Evolutionary conservation across 2,797 vertebrate genomes (phyloP).

Genomic region (Chaetophractus vellerosus): DNA sequence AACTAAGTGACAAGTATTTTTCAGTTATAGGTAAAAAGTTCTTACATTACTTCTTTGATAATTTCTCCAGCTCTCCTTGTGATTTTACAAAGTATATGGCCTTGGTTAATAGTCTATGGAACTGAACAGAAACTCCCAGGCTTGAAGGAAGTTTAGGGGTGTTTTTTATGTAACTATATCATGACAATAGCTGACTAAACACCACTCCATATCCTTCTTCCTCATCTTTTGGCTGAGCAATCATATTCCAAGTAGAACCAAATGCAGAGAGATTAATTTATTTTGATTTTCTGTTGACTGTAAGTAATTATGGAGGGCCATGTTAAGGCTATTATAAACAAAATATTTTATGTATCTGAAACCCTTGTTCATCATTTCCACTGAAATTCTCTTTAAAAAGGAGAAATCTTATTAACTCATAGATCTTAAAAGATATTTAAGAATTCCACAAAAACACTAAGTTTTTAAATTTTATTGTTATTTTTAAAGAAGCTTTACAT

Average conservation of each 20-base stretch:
- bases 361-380: not conserved
- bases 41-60: not conserved
- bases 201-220: not conserved
- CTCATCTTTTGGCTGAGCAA: not conserved
- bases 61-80: not conserved
- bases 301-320: not conserved
- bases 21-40: not conserved
- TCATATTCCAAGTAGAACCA: not conserved
- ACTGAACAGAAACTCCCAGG: not conserved
- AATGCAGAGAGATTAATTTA: not conserved
- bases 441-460: not conserved
- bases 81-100: not conserved
- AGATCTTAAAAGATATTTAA: not conserved
- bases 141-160: not conserved
- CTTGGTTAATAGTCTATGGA: not conserved
- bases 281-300: not conserved
- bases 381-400: not conserved
- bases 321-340: not conserved
- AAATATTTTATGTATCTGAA: too few relatives aligned
- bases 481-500: too few relatives aligned
- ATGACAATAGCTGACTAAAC: too few relatives aligned
- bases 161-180: not conserved
- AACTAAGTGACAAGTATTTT: not conserved
- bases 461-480: too few relatives aligned
- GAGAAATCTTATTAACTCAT: not conserved